Evolutionary conservation across 2,888 invertebrate genomes (phyloP), one percentile per base, ranked within the genome.

Genomic region (Masnerella sp.): DNA sequence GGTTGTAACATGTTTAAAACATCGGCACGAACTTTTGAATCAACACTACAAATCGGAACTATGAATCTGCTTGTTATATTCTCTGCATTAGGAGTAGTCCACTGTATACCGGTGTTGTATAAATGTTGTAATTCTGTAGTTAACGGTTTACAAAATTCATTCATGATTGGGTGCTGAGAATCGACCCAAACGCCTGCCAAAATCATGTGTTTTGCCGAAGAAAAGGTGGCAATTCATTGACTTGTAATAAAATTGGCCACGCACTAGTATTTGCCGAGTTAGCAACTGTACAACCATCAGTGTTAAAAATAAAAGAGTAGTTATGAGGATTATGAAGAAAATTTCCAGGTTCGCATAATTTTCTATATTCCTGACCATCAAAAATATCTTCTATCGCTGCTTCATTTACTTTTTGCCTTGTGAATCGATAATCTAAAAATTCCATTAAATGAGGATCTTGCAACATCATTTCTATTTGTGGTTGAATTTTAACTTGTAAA

Each of bases 111-210:
- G 25, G n/a, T 5, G 5, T 36, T n/a, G n/a, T 52, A 14, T 36
- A 52, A 38, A 36, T 52, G 3, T 38, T 28, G 0, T 14, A 40
- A 25, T 28, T 40, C 52, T 7, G 17, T 36, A 8, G 34, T 5
- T 5, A 54, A 4, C 5, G 52, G 52, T 15, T 54, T 54, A 12
- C 38, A 54, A 28, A 40, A 40, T 40, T 28, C 14, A 9, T 45
- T 69, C 18, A 61, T 17, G 8, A 52, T 25, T 3, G 71, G 75
- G 59, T 74, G 67, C 30, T 51, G 25, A 2, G 47, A 36, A 18
- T 56, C 70, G 17, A 76, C 62, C 56, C 45, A 73, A 65, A 76
- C 30, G 5, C 45, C 69, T 5, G 56, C 61, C 12, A 73, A 43
- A 14, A 76, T 11, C 28, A 69, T 56, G 28, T 76, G 32, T 38